Evolutionary conservation across 2,113 vertebrate species (phyloP).

Genomic region (Turdus rufiventris): DNA sequence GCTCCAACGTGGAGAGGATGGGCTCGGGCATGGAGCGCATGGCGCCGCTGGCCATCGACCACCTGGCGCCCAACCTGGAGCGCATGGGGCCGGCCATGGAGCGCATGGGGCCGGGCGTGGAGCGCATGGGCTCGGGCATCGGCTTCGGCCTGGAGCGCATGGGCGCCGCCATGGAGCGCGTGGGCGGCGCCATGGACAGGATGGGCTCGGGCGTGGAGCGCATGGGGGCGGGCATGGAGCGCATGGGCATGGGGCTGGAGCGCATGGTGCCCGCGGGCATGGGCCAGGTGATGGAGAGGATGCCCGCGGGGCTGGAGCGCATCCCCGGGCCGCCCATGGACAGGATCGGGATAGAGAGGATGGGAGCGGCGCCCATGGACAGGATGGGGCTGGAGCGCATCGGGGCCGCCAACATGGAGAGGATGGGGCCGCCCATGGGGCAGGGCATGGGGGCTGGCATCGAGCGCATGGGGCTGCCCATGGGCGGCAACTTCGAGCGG

Average conservation of each 20-base stretch:
- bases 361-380: conserved; percentile 84
- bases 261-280: conserved; percentile 85
- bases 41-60: conserved; percentile 84
- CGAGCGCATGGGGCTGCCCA: conserved; percentile 89
- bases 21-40: conserved; percentile 84
- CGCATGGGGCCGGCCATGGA: conserved; percentile 86
- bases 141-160: conserved; percentile 89
- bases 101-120: conserved; percentile 83
- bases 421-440: conserved; percentile 87
- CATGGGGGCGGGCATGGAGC: conserved; percentile 83
- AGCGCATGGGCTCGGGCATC: conserved; percentile 86
- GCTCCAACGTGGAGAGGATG: conserved; percentile 78
- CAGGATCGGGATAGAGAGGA: conserved; percentile 87
- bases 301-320: conserved; percentile 88
- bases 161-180: conserved; percentile 85
- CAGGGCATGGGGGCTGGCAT: conserved; percentile 82
- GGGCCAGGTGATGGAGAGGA: conserved; percentile 87
- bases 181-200: conserved; percentile 79
- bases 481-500: conserved; percentile 87
- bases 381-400: conserved; percentile 87
- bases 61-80: conserved; percentile 85
- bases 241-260: conserved; percentile 85
- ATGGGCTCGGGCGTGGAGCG: conserved; percentile 83
- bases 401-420: conserved; percentile 84
- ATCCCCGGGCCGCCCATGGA: conserved; percentile 85